phyloP scores from a whole-genome alignment of 2,888 invertebrate species.

The Mechanitis mazaeus region DNA sequence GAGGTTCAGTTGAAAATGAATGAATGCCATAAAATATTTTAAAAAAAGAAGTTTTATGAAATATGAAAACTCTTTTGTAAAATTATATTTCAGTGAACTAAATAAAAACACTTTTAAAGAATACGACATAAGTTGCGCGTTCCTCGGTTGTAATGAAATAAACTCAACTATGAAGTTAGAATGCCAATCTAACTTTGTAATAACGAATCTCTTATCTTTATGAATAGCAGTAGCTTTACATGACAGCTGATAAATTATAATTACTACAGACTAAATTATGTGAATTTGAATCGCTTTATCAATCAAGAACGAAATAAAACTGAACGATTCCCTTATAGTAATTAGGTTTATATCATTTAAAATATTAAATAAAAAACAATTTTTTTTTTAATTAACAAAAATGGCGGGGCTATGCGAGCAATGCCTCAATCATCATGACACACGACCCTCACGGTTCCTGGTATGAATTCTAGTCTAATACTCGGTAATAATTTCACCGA shows the following conservation, averaged over 20 bases:
- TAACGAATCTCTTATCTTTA: slow-evolving; percentile 44
- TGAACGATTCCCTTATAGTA: neutral
- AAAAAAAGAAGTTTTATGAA: neutral
- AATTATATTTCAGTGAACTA: neutral
- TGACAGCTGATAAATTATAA: slow-evolving; percentile 25
- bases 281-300: neutral
- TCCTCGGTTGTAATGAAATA: slow-evolving; percentile 21
- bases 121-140: slow-evolving; percentile 1
- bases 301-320: neutral
- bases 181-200: slow-evolving; percentile 61
- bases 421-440: slow-evolving; percentile 30
- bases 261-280: slow-evolving; percentile 12
- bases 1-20: no score
- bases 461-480: slow-evolving; percentile 57
- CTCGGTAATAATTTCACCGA: slow-evolving; percentile 31
- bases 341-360: neutral
- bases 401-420: slow-evolving; percentile 9
- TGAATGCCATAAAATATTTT: no score
- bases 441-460: slow-evolving; percentile 48
- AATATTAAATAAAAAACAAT: neutral
- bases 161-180: slow-evolving; percentile 32
- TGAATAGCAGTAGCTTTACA: slow-evolving; percentile 13
- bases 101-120: neutral
- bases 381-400: slow-evolving; percentile 3
- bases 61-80: neutral